Evolutionary conservation across 2,888 invertebrate species (phyloP).

Genomic region (Ormyrus pomaceus): DNA sequence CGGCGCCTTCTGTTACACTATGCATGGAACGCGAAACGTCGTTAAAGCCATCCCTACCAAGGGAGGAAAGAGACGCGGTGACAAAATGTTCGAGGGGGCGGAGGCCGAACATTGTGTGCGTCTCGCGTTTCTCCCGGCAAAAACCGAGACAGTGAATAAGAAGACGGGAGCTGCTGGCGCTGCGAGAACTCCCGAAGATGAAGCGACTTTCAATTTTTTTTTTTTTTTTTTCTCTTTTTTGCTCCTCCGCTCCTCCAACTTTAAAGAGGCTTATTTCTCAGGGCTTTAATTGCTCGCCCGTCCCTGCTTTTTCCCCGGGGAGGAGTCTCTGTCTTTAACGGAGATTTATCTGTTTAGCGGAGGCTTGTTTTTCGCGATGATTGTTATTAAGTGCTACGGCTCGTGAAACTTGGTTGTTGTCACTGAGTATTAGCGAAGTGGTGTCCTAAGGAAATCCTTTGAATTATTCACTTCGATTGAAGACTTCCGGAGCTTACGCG

Average conservation of each 20-base stretch:
- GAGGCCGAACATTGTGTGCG: neutral
- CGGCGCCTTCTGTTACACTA: conserved; percentile 19
- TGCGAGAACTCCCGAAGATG: conserved; percentile 7
- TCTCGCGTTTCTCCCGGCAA: conserved; percentile 3
- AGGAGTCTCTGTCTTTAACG: no score
- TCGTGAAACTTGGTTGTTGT: no score
- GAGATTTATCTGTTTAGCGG: no score
- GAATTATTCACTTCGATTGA: no score
- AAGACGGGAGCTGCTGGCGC: conserved; percentile 2
- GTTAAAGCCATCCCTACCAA: neutral
- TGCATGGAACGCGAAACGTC: conserved; percentile 24
- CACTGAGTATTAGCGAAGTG: no score
- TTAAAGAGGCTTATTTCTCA: conserved; percentile 21
- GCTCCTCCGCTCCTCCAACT: neutral
- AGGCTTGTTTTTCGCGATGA: no score
- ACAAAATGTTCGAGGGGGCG: conserved; percentile 37
- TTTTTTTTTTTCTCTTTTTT: no score
- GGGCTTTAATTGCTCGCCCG: conserved; percentile 4
- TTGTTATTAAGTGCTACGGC: no score
- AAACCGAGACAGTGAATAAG: conserved; percentile 45
- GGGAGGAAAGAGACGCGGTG: neutral
- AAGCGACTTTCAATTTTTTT: conserved; percentile 44
- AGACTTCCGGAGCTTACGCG: no score
- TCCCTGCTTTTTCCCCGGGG: neutral
- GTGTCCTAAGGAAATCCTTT: no score